A percentile compares a stretch with the other conserved stretches of the same genome.
Evolutionary conservation across 2,888 invertebrate species (phyloP).

Genomic region (Exocentrus adspersus): DNA sequence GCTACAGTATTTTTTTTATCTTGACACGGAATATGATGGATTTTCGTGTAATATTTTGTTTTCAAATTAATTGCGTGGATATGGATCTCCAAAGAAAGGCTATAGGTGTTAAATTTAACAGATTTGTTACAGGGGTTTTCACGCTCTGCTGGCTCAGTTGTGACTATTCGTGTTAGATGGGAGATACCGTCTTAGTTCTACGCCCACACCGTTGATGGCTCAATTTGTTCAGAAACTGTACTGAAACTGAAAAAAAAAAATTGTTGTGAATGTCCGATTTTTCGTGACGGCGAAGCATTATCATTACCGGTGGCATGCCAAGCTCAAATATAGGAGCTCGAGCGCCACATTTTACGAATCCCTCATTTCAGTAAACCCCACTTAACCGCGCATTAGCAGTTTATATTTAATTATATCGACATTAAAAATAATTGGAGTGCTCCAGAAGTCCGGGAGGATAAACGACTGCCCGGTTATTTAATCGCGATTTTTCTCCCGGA

Average conservation of each 20-base stretch:
- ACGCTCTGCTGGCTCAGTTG: conserved; percentile 35
- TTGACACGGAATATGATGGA: conserved; percentile 24
- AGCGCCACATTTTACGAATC: conserved; percentile 9
- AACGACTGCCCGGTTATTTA: conserved; percentile 5
- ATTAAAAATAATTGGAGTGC: conserved; percentile 30
- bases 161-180: conserved; percentile 22
- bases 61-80: conserved; percentile 28
- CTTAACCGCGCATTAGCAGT: conserved; percentile 24
- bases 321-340: neutral
- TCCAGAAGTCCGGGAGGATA: conserved; percentile 18
- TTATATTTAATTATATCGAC: conserved; percentile 30
- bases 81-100: conserved; percentile 46
- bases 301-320: neutral
- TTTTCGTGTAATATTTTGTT: conserved; percentile 21
- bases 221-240: too few relatives aligned
- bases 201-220: conserved; percentile 14
- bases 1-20: conserved; percentile 5
- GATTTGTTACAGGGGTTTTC: conserved; percentile 47
- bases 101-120: conserved; percentile 52
- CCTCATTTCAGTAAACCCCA: conserved; percentile 17
- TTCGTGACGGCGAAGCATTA: neutral
- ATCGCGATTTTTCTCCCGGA: conserved; percentile 17
- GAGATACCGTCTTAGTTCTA: conserved; percentile 13
- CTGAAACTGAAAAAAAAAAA: too few relatives aligned
- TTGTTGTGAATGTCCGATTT: neutral